These are phyloP conservation scores for Mimumesa dahlbomi DNA, from an alignment of 2,888 invertebrate genomes.

Conservation along the genomic window DNA sequence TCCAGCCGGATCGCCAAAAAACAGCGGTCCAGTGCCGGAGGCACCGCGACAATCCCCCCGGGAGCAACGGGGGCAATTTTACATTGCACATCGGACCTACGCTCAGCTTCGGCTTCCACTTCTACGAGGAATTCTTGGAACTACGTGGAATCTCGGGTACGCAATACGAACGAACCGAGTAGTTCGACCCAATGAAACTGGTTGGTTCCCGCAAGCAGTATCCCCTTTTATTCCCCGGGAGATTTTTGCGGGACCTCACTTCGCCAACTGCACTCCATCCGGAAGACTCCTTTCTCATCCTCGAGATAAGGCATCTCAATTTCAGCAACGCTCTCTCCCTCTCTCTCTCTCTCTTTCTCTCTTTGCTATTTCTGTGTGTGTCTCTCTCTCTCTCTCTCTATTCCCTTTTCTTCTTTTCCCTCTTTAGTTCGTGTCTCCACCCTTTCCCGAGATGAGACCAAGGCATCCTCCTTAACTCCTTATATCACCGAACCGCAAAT, in stretches of 20 bases:
- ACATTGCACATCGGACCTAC: constrained; percentile 40
- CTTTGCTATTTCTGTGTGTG: background rate
- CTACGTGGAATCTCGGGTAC: constrained; percentile 58
- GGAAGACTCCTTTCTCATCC: constrained; percentile 67
- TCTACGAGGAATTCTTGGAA: constrained; percentile 49
- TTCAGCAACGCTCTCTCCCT: constrained; percentile 59
- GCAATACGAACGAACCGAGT: constrained; percentile 52
- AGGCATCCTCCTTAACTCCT: constrained; percentile 52
- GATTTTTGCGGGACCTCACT: constrained; percentile 67
- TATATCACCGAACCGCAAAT: constrained; percentile 59
- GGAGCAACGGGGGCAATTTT: constrained; percentile 40
- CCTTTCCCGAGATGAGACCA: constrained; percentile 22
- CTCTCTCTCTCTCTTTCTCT: constrained; percentile 10
- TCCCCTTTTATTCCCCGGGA: constrained; percentile 69
- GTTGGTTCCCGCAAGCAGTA: constrained; percentile 60
- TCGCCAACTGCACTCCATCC: constrained; percentile 64
- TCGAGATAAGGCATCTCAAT: constrained; percentile 76
- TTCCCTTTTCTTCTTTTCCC: background rate
- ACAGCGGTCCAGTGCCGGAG: constrained; percentile 17
- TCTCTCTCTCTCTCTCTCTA: constrained; percentile 28
- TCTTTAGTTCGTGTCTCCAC: background rate
- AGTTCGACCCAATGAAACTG: constrained; percentile 56
- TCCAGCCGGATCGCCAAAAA: constrained; percentile 28
- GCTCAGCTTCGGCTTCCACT: constrained; percentile 49
- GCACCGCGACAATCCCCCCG: constrained; percentile 12